phyloP scores from a whole-genome alignment of 2,113 vertebrate species.

The Actenoides hombroni region DNA sequence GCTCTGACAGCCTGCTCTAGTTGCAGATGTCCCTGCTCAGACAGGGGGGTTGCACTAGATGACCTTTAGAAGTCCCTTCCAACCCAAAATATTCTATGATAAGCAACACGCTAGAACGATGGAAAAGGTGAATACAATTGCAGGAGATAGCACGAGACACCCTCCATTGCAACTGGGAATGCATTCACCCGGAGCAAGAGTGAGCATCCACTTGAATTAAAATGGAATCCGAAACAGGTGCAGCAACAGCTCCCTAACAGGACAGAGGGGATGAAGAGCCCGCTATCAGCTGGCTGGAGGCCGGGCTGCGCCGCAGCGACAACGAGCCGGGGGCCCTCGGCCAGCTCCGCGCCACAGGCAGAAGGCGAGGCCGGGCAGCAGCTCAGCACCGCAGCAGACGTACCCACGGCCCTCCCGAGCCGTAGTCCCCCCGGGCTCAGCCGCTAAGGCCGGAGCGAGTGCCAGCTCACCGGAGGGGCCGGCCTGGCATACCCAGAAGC shows the following conservation, averaged over 20 bases:
- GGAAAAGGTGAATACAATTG: background rate
- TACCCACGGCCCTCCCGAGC: too few species aligned
- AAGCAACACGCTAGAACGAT: background rate
- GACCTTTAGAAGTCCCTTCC: background rate
- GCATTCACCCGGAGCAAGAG: rapidly evolving
- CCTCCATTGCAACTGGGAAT: rapidly evolving
- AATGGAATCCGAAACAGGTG: background rate
- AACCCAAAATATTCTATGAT: background rate
- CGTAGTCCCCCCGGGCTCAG: too few species aligned
- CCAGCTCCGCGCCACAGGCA: background rate
- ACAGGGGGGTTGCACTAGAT: background rate
- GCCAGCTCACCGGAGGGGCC: background rate
- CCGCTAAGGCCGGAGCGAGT: too few species aligned
- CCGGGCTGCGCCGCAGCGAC: background rate
- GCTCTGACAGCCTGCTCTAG: background rate
- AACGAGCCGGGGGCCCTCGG: background rate
- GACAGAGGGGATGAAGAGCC: background rate
- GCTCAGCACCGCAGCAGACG: rapidly evolving
- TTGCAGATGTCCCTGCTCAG: background rate
- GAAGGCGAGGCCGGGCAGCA: background rate
- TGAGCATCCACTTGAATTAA: too few species aligned
- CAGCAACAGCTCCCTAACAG: background rate
- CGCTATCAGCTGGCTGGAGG: rapidly evolving
- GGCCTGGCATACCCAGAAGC: rapidly evolving
- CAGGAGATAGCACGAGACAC: background rate